A percentile compares a stretch with the other conserved stretches of the same genome.
Conservation (phyloP, 30 jellyfish, hydroid and myxozoan genomes). For the Catostylus mosaicus region DNA sequence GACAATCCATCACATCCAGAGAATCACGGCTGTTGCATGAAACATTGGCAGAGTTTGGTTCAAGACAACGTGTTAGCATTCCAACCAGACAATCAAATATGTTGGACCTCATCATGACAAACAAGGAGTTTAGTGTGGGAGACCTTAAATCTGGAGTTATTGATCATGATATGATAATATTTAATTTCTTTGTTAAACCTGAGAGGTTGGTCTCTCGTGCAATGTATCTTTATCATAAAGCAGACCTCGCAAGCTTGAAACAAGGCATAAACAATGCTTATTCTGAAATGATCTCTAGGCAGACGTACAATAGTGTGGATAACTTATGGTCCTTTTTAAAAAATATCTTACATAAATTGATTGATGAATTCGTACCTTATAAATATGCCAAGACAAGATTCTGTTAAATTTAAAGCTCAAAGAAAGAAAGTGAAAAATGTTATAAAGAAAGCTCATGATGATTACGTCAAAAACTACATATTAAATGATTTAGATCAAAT, state of each 20-base stretch:
- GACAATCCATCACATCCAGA: constrained; percentile 50
- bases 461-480: constrained; percentile 29
- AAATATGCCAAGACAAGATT: constrained; percentile 40
- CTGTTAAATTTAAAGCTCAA: constrained; percentile 53
- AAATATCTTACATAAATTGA: constrained; percentile 44
- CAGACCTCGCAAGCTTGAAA: constrained; percentile 41
- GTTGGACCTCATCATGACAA: constrained; percentile 52
- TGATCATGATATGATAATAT: constrained; percentile 45
- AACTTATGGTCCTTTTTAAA: constrained; percentile 45
- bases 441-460: constrained; percentile 54
- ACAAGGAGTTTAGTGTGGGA: constrained; percentile 61
- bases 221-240: constrained; percentile 44
- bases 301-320: constrained; percentile 48
- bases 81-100: constrained; percentile 38
- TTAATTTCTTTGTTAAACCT: constrained; percentile 48
- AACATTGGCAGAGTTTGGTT: constrained; percentile 51
- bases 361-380: constrained; percentile 28
- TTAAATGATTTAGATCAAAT: constrained; percentile 18
- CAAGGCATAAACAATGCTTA: constrained; percentile 46
- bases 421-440: constrained; percentile 39
- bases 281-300: constrained; percentile 54
- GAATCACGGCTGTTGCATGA: constrained; percentile 41
- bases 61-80: constrained; percentile 48
- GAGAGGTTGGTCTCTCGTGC: constrained; percentile 42
- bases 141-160: constrained; percentile 53